Evolutionary conservation across 37 sponge, comb jelly and placozoan species (phyloP).

Genomic region (Haliclona indistincta): DNA sequence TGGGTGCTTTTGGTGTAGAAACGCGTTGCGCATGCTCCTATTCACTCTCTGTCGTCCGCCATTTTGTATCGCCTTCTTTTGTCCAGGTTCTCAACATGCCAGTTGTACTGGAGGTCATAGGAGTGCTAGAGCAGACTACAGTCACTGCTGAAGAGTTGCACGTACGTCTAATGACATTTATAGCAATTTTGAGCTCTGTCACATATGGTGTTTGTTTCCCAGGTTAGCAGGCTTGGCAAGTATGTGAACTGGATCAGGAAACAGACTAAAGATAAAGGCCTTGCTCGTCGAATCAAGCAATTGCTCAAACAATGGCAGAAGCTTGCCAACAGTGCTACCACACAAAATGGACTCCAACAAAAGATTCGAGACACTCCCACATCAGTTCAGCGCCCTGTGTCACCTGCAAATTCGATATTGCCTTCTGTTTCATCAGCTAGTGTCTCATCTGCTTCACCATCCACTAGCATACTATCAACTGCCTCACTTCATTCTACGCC

Average conservation of each 20-base stretch:
- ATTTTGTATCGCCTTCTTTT: constrained; percentile 25
- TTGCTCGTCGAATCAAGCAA: constrained; percentile 69
- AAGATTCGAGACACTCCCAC: too few species aligned
- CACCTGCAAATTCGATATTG: background rate
- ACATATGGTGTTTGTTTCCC: background rate
- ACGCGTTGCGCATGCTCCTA: background rate
- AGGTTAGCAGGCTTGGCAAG: constrained; percentile 71
- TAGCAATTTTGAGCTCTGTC: background rate
- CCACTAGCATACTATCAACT: background rate
- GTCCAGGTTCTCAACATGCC: constrained; percentile 64
- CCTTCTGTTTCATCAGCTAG: background rate
- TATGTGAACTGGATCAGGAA: constrained; percentile 57
- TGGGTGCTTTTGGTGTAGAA: background rate
- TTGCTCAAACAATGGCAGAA: constrained; percentile 79
- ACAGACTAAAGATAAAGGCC: constrained; percentile 29
- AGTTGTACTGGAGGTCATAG: constrained; percentile 47
- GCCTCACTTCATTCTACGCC: background rate
- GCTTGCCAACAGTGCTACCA: constrained; percentile 8
- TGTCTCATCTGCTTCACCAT: background rate
- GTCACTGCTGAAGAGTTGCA: constrained; percentile 69
- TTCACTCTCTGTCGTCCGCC: constrained; percentile 15
- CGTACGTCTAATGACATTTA: constrained; percentile 23
- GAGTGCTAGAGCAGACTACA: constrained; percentile 38
- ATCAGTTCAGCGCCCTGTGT: background rate
- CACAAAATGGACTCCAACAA: constrained; percentile 32